Evolutionary conservation across 2,797 vertebrate species (phyloP).

Genomic region (Arnoldichthys spilopterus): DNA sequence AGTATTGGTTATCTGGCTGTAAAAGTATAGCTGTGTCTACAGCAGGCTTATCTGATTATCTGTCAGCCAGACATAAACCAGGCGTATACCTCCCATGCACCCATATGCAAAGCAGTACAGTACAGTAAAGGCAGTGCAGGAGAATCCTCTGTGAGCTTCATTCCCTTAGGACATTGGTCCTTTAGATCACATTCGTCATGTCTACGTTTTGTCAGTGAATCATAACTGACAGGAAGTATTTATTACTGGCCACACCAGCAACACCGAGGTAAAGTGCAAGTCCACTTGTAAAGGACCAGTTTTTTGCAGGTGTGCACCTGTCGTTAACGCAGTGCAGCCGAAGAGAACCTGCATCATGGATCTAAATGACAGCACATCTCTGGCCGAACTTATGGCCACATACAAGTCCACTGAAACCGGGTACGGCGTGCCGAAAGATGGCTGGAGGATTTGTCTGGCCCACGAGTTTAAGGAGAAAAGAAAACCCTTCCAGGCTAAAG

Average conservation of each 20-base stretch:
- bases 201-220: neutral
- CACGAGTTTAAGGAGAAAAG: conserved; percentile 93
- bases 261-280: neutral
- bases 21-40: no score
- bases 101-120: no score
- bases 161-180: no score
- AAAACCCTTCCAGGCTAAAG: conserved; percentile 87
- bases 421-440: conserved; percentile 81
- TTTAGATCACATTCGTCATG: neutral
- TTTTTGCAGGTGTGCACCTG: neutral
- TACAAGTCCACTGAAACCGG: conserved; percentile 84
- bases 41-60: no score
- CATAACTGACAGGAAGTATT: no score
- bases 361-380: conserved; percentile 70
- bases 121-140: no score
- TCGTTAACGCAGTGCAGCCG: neutral
- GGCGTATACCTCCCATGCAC: no score
- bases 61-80: no score
- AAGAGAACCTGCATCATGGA: conserved; percentile 56
- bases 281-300: neutral
- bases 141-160: no score
- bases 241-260: neutral
- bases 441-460: conserved; percentile 93
- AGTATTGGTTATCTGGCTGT: no score
- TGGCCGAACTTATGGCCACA: conserved; percentile 82